phyloP scores from a whole-genome alignment of 2,113 vertebrate genomes.

The Carassius gibelio region DNA sequence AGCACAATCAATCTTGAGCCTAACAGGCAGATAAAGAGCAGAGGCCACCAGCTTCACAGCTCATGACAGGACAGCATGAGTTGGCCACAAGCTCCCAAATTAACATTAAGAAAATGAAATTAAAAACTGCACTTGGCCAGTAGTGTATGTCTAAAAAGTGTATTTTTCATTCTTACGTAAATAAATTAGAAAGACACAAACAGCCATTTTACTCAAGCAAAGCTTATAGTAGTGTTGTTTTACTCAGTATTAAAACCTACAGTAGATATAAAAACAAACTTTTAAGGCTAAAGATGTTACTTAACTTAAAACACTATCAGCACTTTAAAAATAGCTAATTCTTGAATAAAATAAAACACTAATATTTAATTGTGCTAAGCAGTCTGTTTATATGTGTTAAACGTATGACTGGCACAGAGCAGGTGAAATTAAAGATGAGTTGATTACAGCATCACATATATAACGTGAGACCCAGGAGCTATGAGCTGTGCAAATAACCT shows the following conservation, averaged over 20 bases:
- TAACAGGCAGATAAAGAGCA: too few species aligned
- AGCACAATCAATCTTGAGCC: too few species aligned
- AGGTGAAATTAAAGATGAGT: conserved; percentile 41
- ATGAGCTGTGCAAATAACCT: conserved; percentile 35
- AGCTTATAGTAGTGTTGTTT: not conserved
- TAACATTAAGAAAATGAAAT: not conserved
- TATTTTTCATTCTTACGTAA: not conserved
- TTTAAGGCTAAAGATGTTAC: not conserved
- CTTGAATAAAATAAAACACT: not conserved
- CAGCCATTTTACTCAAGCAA: not conserved
- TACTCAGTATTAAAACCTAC: not conserved
- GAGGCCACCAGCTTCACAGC: too few species aligned
- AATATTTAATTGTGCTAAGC: not conserved
- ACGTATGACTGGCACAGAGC: not conserved
- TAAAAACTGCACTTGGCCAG: not conserved
- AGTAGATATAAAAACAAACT: not conserved
- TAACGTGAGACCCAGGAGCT: conserved; percentile 40
- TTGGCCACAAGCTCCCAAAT: not conserved
- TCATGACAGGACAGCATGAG: not conserved
- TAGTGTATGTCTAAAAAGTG: not conserved
- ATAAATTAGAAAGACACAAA: not conserved
- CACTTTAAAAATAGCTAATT: not conserved
- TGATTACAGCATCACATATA: conserved; percentile 47
- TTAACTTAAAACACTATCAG: not conserved
- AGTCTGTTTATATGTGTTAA: not conserved